Conservation (phyloP, 2,113 vertebrate species). For the Hoplias malabaricus region DNA sequence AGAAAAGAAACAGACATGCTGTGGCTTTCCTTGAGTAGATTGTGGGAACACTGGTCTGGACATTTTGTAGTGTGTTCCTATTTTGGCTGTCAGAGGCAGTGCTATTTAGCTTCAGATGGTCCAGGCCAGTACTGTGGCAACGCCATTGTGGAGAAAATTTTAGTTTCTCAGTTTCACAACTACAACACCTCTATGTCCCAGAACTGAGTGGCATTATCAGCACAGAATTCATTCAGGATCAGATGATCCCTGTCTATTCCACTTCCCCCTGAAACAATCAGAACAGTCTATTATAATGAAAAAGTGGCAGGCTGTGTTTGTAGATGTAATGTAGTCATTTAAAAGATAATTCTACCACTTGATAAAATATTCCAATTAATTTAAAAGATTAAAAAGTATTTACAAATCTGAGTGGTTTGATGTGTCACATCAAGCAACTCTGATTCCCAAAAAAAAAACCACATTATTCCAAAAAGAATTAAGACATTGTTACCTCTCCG, state of each 20-base stretch:
- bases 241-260: slow-evolving; percentile 53
- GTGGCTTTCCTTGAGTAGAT: not conserved
- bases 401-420: too few species aligned
- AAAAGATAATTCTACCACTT: too few species aligned
- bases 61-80: not conserved
- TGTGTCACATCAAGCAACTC: too few species aligned
- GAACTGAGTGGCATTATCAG: slow-evolving; percentile 39
- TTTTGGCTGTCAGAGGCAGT: slow-evolving; percentile 9
- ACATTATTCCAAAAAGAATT: too few species aligned
- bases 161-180: not conserved
- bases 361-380: too few species aligned
- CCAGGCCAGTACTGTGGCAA: not conserved
- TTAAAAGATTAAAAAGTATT: too few species aligned
- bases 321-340: too few species aligned
- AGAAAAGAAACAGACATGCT: not conserved
- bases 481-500: slow-evolving; percentile 73
- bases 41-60: not conserved
- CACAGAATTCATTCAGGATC: slow-evolving; percentile 45
- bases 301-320: too few species aligned
- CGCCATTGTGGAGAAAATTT: not conserved
- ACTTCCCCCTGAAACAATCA: slow-evolving; percentile 47
- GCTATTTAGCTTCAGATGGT: not conserved
- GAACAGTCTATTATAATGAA: too few species aligned
- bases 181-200: slow-evolving; percentile 59
- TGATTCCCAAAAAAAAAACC: too few species aligned